Evolutionary conservation across 2,113 vertebrate genomes (phyloP).

Genomic region (Melanerpes formicivorus): DNA sequence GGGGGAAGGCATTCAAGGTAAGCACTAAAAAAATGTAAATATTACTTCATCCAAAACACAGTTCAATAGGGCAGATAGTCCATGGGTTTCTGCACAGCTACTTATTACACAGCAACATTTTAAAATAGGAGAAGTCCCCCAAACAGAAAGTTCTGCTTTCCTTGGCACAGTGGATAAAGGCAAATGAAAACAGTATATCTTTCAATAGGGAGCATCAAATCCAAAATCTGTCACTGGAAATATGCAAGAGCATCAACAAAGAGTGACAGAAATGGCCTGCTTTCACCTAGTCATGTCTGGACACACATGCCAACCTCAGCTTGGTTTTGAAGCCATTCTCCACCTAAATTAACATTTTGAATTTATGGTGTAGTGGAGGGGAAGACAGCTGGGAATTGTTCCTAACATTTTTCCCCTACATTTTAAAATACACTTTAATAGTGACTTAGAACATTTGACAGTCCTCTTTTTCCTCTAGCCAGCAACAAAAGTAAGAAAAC

Average conservation of each 20-base stretch:
- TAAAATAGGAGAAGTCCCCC: not conserved
- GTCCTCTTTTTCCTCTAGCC: not conserved
- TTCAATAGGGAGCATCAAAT: not conserved
- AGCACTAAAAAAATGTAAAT: conserved; percentile 31
- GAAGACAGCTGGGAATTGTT: not conserved
- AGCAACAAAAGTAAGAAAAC: not conserved
- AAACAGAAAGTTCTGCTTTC: not conserved
- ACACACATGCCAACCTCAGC: not conserved
- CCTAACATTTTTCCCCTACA: not conserved
- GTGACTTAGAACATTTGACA: not conserved
- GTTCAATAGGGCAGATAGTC: not conserved
- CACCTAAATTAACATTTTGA: not conserved
- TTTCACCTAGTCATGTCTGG: not conserved
- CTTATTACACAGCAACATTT: conserved; percentile 5
- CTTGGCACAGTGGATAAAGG: not conserved
- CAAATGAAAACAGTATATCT: not conserved
- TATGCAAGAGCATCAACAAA: not conserved
- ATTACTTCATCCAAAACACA: conserved; percentile 10
- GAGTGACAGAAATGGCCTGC: not conserved
- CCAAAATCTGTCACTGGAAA: not conserved
- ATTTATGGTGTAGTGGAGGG: not conserved
- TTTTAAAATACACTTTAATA: not conserved
- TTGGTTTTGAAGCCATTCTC: not conserved
- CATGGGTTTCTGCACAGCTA: not conserved
- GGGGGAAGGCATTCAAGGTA: conserved; percentile 1